Evolutionary conservation across 2,797 vertebrate species (phyloP).

Genomic region (Siniperca undulata): DNA sequence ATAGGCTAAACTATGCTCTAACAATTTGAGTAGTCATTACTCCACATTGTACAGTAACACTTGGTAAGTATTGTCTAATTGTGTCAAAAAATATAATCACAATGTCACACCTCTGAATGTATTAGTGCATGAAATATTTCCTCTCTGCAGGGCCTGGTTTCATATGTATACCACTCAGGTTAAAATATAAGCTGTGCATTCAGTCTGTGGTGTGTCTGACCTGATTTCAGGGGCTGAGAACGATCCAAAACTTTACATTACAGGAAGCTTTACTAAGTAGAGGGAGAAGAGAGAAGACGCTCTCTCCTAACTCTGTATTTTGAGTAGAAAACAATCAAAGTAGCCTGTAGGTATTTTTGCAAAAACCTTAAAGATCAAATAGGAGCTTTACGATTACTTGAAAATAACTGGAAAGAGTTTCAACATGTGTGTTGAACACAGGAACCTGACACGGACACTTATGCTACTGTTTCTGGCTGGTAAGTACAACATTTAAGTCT

Average conservation of each 20-base stretch:
- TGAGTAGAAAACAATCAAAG: background rate
- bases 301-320: no score
- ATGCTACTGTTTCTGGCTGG: constrained; percentile 33
- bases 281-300: no score
- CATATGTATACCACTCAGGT: background rate
- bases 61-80: background rate
- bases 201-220: constrained; percentile 6
- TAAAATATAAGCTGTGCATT: background rate
- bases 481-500: constrained; percentile 21
- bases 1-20: background rate
- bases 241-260: background rate
- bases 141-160: constrained; percentile 11
- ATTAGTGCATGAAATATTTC: background rate
- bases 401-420: background rate
- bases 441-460: background rate
- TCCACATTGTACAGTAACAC: background rate
- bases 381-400: background rate
- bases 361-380: background rate
- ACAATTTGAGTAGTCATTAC: background rate
- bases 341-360: background rate
- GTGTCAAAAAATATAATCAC: background rate
- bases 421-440: constrained; percentile 9
- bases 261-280: accelerated
- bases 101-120: background rate
- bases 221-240: background rate